Percentiles rank a stretch among this genome's conserved stretches.
phyloP scores from a whole-genome alignment of 2,797 vertebrate genomes.

The Ptychobarbus kaznakovi region DNA sequence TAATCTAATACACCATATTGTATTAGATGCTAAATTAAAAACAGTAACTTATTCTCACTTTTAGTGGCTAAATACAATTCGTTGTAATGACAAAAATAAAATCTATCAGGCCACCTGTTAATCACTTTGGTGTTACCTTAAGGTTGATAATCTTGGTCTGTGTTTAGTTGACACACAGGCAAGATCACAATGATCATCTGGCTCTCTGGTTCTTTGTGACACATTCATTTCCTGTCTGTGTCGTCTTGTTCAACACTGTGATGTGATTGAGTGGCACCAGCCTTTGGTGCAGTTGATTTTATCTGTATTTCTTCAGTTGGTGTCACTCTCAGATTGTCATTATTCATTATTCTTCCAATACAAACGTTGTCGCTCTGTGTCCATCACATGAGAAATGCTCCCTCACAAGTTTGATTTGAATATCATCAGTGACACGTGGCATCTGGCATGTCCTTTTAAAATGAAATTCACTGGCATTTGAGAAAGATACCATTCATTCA shows the following conservation, averaged over 20 bases:
- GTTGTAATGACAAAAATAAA: background rate
- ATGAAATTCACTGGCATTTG: slow-evolving; percentile 71
- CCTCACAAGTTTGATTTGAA: slow-evolving; percentile 52
- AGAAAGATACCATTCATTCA: background rate
- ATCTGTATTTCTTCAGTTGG: slow-evolving; percentile 63
- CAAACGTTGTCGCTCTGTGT: background rate
- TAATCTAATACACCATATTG: too few species aligned
- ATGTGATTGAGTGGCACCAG: slow-evolving; percentile 70
- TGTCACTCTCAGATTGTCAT: slow-evolving; percentile 73
- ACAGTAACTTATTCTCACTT: background rate
- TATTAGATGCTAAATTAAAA: background rate
- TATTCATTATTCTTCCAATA: slow-evolving; percentile 54
- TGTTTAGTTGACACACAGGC: background rate
- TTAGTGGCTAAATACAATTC: background rate
- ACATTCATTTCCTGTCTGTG: slow-evolving; percentile 3
- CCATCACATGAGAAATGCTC: background rate
- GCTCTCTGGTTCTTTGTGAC: background rate
- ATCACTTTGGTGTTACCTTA: background rate
- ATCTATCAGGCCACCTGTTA: background rate
- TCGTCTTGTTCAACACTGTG: slow-evolving; percentile 8
- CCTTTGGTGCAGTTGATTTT: slow-evolving; percentile 73
- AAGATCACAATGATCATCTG: background rate
- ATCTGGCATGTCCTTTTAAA: slow-evolving; percentile 60
- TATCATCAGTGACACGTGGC: slow-evolving; percentile 64
- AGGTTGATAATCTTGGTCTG: background rate